Evolutionary conservation across 2,797 vertebrate species (phyloP), one percentile per base, ranked within the genome.

Genomic region (Poeciliopsis gracilis): DNA sequence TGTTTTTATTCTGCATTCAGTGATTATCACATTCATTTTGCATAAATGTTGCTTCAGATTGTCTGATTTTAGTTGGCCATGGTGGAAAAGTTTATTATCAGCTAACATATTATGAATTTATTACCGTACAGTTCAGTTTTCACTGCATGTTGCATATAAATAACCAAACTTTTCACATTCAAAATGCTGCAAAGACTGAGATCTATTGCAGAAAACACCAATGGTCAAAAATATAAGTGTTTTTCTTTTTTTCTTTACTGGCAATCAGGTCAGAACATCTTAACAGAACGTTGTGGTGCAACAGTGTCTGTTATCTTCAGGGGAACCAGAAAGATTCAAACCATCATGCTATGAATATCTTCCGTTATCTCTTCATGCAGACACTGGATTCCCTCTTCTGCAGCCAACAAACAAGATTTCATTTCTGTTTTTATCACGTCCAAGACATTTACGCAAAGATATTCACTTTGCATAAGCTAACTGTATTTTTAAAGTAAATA

Each of bases 361-460:
- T 72, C 47, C 82, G 85, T 92, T 90, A 92, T 93, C 92, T 79
- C 84, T 85, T 80, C 79, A 23, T 5, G 82, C 87, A 90, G 84
- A 86, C 84, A 81, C 80, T 83, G 88, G 90, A 80, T 90, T 91
- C 86, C 87, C 85, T 89, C 89, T 87, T 86, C 88, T 86, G 87
- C 86, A 85, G 82, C 72, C 70, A 28, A 43, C 77, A 82, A 81
- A 73, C 78, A 79, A 80, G 73, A 88, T 86, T 75, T 80, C 41
- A 61, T 70, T 70, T 83, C 69, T 72, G 43, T 70, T 80, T 70
- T 28, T 57, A 18, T 41, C 5, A 72, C 71, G 23, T 15, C 30
- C 25, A 66, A 66, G 10, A 83, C 73, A 73, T 23, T 1, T 25
- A 49, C n/a, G 23, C 2, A 3, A 71, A 72, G n/a, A 53, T 5